phyloP scores from a whole-genome alignment of 2,888 invertebrate genomes.

The Patella pellucida region DNA sequence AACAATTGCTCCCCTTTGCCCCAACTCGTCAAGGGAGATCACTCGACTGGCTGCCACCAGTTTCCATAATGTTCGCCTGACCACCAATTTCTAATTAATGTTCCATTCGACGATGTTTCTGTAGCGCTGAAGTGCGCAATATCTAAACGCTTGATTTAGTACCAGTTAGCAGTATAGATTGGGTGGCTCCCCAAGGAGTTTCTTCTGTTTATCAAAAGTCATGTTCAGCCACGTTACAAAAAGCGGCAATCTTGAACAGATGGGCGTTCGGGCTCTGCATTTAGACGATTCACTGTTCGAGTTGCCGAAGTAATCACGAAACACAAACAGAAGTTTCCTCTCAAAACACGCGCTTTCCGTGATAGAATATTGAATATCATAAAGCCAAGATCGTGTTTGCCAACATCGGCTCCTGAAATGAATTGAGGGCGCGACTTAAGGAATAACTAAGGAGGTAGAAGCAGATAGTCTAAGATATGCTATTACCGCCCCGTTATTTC shows the following conservation, averaged over 20 bases:
- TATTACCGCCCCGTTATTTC: neutral
- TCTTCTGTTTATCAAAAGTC: neutral
- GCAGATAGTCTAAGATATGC: neutral
- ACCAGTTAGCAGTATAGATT: slow-evolving; percentile 7
- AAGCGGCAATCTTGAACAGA: slow-evolving; percentile 12
- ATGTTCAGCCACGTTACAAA: neutral
- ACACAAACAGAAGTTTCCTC: slow-evolving; percentile 17
- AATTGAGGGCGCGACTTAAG: neutral
- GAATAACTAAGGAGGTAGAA: neutral
- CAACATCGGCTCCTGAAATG: neutral
- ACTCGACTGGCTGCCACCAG: neutral
- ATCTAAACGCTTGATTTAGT: slow-evolving; percentile 9
- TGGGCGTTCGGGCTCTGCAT: slow-evolving; percentile 12
- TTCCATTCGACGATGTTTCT: slow-evolving; percentile 14
- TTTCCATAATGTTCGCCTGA: slow-evolving; percentile 9
- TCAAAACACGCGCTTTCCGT: slow-evolving; percentile 13
- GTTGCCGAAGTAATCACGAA: slow-evolving; percentile 11
- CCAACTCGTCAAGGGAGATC: slow-evolving; percentile 17
- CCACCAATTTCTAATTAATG: slow-evolving; percentile 13
- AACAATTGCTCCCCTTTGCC: slow-evolving; percentile 25
- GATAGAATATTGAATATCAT: slow-evolving; percentile 17
- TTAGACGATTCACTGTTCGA: slow-evolving; percentile 2
- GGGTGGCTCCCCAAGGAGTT: slow-evolving; percentile 2
- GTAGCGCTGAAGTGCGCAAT: neutral
- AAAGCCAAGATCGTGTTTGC: slow-evolving; percentile 9